Evolutionary conservation across 2,113 vertebrate genomes (phyloP).

Genomic region (Asarcornis scutulata): DNA sequence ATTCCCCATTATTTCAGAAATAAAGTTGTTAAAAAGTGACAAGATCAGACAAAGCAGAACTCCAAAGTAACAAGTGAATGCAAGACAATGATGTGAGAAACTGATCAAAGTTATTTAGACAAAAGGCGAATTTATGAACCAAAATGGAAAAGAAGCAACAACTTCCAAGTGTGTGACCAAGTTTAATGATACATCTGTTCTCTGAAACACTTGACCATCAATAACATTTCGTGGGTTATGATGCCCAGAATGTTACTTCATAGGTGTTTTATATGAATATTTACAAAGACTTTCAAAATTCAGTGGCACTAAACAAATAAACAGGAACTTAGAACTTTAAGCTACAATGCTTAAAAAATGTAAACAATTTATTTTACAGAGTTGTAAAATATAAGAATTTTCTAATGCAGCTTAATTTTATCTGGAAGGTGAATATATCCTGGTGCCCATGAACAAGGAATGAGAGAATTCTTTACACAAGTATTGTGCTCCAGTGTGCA

Average conservation of each 20-base stretch:
- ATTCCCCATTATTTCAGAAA: background rate
- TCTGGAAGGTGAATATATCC: slow-evolving; percentile 74
- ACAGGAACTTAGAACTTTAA: slow-evolving; percentile 74
- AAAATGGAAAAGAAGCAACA: slow-evolving; percentile 46
- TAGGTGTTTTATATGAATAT: slow-evolving; percentile 79
- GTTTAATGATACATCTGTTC: slow-evolving; percentile 80
- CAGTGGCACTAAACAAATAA: slow-evolving; percentile 76
- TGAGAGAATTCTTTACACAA: slow-evolving; percentile 80
- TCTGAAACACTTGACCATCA: slow-evolving; percentile 82
- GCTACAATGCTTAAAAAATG: slow-evolving; percentile 85
- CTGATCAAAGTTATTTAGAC: background rate
- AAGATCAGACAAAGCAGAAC: background rate
- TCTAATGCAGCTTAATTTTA: slow-evolving; percentile 74
- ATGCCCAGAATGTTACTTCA: slow-evolving; percentile 81
- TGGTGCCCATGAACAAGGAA: slow-evolving; percentile 78
- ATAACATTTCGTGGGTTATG: slow-evolving; percentile 75
- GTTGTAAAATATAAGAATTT: slow-evolving; percentile 81
- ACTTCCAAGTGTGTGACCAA: slow-evolving; percentile 71
- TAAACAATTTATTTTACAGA: slow-evolving; percentile 84
- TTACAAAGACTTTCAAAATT: slow-evolving; percentile 81
- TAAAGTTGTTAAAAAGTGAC: background rate
- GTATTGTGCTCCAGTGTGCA: slow-evolving; percentile 83
- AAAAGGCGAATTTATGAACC: background rate
- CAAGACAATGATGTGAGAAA: background rate
- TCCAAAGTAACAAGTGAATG: background rate